Base-by-base conservation (phyloP, 2,888 invertebrate genomes). In the Acanthococcus lagerstroemiae region DNA sequence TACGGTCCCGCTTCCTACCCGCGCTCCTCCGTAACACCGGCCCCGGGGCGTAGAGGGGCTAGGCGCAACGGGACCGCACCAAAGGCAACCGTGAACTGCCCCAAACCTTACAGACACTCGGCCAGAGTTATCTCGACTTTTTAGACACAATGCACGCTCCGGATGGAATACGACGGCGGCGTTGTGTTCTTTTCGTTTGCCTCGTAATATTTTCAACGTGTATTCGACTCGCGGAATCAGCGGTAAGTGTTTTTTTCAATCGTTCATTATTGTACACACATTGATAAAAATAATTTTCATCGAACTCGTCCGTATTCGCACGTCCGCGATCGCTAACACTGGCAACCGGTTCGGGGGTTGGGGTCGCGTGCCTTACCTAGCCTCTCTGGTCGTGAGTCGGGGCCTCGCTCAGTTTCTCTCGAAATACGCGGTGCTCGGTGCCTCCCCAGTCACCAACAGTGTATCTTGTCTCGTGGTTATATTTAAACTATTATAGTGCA, bases 241-340 rank as follows among this genome's bases (percentile, higher is more conserved):
- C 63, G 52, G 63, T 63, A 63, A 63, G 63, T 54, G 27, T 61
- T 37, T 61, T 52, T 37, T n/a, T n/a, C n/a, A n/a, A n/a, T n/a
- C n/a, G n/a, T n/a, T n/a, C n/a, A n/a, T n/a, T n/a, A n/a, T n/a
- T n/a, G n/a, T n/a, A n/a, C n/a, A n/a, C n/a, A n/a, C n/a, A n/a
- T n/a, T n/a, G n/a, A n/a, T n/a, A n/a, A n/a, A n/a, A n/a, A n/a
- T n/a, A n/a, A n/a, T n/a, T n/a, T n/a, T n/a, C n/a, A n/a, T n/a
- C n/a, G n/a, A n/a, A n/a, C n/a, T n/a, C n/a, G n/a, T n/a, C n/a
- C n/a, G n/a, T n/a, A n/a, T n/a, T n/a, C n/a, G n/a, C n/a, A n/a
- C n/a, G n/a, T n/a, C n/a, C n/a, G n/a, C n/a, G n/a, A n/a, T n/a
- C n/a, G 2, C n/a, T 37, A 37, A 9, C 12, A 37, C 37, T 37